Evolutionary conservation across 1,140 invertebrate species (phyloP), one percentile per base, ranked within the genome.

Genomic region (Drosophila kurseongensis): DNA sequence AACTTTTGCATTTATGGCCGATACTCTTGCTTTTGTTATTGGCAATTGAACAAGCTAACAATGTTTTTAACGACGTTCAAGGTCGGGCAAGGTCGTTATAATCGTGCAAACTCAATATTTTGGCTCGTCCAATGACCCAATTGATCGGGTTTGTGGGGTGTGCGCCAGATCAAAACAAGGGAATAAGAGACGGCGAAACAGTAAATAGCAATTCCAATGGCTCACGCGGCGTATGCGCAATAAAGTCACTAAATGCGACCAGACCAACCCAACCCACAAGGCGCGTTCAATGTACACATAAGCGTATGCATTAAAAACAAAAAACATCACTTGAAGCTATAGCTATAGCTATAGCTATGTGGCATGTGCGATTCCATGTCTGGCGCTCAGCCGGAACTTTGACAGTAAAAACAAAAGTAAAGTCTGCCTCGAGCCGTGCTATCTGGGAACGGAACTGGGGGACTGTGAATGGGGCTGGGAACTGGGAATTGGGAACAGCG

Each of bases 81-180:
- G 89, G 89, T 91, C 89, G 75, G 41, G 23, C 88, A 91, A 91
- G 89, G 89, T 91, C 89, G 89, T 63, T 75, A 81, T 76, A 79
- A 75, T 76, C 78, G 68, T 58, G 73, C 71, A 69, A 65, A 44
- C 60, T 41, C 35, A 44, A 44, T 74, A 65, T 65, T 59, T 76
- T 48, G 54, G 57, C 42, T 66, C 60, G 89, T 82, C 71, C 89
- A 91, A 66, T 91, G 89, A 91, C 88, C 88, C 74, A 91, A 58
- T 76, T 85, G 81, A 77, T 69, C 65, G 51, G 23, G 54, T 57
- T 63, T 59, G 51, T 60, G 73, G 73, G 61, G 74, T 45, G 58
- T 62, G 63, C 67, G 59, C 45, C 42, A 69, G 44, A 68, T 56
- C 42, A 68, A 69, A 69, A 57, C 51, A 57, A 41, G 63, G 51